A percentile compares a stretch with the other conserved stretches of the same genome.
These are phyloP conservation scores for Pseudomyrmex dendroicus DNA, from an alignment of 1,140 invertebrate species.

Conservation along the genomic window DNA sequence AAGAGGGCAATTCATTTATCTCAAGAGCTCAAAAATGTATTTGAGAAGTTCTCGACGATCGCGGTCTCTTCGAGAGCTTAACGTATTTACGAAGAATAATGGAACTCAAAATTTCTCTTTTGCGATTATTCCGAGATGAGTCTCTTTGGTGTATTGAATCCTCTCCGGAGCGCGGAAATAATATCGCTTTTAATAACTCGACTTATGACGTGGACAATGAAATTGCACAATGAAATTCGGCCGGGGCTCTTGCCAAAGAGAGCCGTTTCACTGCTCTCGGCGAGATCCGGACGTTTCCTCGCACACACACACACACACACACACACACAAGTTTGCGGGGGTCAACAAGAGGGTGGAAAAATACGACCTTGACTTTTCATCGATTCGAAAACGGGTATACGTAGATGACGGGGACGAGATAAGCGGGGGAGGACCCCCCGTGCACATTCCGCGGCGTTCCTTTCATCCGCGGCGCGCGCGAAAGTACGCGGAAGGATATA, in stretches of 20 bases:
- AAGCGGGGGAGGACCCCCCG: neutral
- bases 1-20: too few relatives aligned
- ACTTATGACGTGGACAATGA: neutral
- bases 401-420: conserved; percentile 43
- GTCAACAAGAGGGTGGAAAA: conserved; percentile 29
- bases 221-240: conserved; percentile 37
- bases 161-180: neutral
- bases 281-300: too few relatives aligned
- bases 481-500: conserved; percentile 31
- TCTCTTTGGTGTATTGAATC: neutral
- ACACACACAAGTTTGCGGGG: neutral
- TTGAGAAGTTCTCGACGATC: too few relatives aligned
- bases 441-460: conserved; percentile 22
- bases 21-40: too few relatives aligned
- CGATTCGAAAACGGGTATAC: conserved; percentile 14
- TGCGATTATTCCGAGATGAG: too few relatives aligned
- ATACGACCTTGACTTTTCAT: conserved; percentile 62
- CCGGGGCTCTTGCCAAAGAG: neutral
- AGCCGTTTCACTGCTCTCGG: neutral
- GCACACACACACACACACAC: too few relatives aligned
- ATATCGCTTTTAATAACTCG: conserved; percentile 14
- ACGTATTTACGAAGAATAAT: too few relatives aligned
- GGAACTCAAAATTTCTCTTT: too few relatives aligned
- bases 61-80: too few relatives aligned
- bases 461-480: conserved; percentile 32